phyloP scores from a whole-genome alignment of 2,797 vertebrate genomes.

The Amphiprion clarkii region DNA sequence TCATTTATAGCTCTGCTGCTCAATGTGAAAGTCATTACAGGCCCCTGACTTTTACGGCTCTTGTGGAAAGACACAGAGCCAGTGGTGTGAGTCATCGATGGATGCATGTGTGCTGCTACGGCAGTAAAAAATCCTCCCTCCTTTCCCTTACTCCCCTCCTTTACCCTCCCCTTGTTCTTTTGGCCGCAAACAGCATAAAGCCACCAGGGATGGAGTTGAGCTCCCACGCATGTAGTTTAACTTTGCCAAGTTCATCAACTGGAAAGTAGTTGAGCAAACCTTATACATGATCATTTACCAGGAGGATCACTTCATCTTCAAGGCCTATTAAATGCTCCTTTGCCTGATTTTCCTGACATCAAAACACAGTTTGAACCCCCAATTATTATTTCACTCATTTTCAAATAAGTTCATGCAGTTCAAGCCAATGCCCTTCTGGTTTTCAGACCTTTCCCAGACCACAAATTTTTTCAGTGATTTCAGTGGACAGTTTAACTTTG shows the following conservation, averaged over 20 bases:
- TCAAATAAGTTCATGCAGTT: constrained; percentile 26
- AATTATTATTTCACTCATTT: constrained; percentile 47
- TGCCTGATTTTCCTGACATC: constrained; percentile 37
- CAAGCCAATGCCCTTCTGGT: constrained; percentile 29
- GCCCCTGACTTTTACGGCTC: constrained; percentile 70
- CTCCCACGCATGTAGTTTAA: constrained; percentile 55
- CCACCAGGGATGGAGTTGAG: constrained; percentile 30
- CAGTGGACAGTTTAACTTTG: constrained; percentile 36
- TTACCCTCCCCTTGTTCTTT: constrained; percentile 50
- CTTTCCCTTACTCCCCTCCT: constrained; percentile 9
- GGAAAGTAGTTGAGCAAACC: constrained; percentile 56
- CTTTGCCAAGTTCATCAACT: constrained; percentile 52
- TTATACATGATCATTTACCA: constrained; percentile 33
- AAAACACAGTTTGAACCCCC: constrained; percentile 38
- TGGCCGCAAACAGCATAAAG: constrained; percentile 40
- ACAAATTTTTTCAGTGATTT: constrained; percentile 14
- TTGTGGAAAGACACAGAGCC: constrained; percentile 76
- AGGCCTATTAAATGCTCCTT: constrained; percentile 23
- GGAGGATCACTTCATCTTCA: constrained; percentile 7
- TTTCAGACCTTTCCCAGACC: constrained; percentile 37
- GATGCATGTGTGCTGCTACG: constrained; percentile 58
- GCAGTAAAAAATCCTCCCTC: constrained; percentile 45
- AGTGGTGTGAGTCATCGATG: constrained; percentile 75
- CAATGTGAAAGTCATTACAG: constrained; percentile 79
- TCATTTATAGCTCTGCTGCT: constrained; percentile 58